Conservation (phyloP, 1,140 invertebrate genomes). For the Drosophila littoralis region DNA sequence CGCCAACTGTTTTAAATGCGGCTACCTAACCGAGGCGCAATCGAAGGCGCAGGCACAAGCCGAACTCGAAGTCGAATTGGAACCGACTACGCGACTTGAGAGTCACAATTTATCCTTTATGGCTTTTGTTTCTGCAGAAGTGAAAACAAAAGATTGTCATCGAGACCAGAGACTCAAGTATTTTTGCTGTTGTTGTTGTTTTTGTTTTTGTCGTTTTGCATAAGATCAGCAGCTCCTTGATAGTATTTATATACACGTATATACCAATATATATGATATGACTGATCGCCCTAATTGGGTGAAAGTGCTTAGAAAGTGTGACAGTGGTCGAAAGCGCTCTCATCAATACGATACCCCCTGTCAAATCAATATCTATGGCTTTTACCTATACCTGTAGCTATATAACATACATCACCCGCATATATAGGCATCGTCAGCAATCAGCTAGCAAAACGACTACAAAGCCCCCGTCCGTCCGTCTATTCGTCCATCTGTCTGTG, state of each 20-base stretch:
- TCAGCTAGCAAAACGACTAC: slow-evolving; percentile 59
- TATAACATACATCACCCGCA: slow-evolving; percentile 82
- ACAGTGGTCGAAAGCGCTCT: slow-evolving; percentile 48
- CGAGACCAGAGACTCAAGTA: slow-evolving; percentile 20
- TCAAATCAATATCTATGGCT: slow-evolving; percentile 78
- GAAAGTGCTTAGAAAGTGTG: slow-evolving; percentile 80
- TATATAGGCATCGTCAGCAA: slow-evolving; percentile 79
- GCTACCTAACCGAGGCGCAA: slow-evolving; percentile 59
- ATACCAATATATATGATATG: slow-evolving; percentile 27
- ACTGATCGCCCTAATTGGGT: slow-evolving; percentile 71
- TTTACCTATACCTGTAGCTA: slow-evolving; percentile 69
- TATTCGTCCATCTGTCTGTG: slow-evolving; percentile 33
- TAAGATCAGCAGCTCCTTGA: slow-evolving; percentile 43
- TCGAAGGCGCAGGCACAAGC: slow-evolving; percentile 3
- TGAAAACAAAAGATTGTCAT: slow-evolving; percentile 84
- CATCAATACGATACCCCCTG: slow-evolving; percentile 55
- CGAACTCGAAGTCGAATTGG: slow-evolving; percentile 11
- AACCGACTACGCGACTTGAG: slow-evolving; percentile 7
- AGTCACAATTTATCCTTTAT: slow-evolving; percentile 78
- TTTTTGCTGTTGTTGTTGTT: not conserved
- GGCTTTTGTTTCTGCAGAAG: slow-evolving; percentile 81
- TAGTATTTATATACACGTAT: slow-evolving; percentile 32
- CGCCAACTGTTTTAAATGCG: slow-evolving; percentile 53
- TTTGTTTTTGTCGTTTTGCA: slow-evolving; percentile 24
- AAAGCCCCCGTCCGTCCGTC: slow-evolving; percentile 34